A percentile compares a stretch with the other conserved stretches of the same genome.
These are phyloP conservation scores for Acrossocheilus wenchowensis DNA, from an alignment of 2,797 vertebrate genomes.

Conservation along the genomic window DNA sequence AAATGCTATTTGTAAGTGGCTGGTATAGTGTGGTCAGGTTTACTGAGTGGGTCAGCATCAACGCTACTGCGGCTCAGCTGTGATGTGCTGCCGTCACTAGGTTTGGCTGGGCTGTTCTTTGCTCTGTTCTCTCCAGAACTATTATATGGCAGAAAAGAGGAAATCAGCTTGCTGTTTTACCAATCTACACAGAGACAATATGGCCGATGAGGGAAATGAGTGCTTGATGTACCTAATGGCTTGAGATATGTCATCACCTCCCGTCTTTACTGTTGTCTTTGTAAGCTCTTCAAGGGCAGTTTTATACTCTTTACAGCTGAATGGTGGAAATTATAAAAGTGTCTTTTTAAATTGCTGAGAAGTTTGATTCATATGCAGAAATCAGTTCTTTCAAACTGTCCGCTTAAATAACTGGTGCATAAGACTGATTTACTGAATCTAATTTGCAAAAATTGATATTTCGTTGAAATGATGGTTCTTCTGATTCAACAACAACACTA, in stretches of 20 bases:
- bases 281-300: conserved; percentile 92
- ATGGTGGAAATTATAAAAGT: not conserved
- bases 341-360: not conserved
- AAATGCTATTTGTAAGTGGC: not conserved
- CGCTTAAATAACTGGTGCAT: not conserved
- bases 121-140: conserved; percentile 85
- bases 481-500: not conserved
- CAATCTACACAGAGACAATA: not conserved
- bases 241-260: conserved; percentile 82
- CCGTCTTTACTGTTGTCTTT: conserved; percentile 76
- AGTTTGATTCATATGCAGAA: not conserved
- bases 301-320: conserved; percentile 97
- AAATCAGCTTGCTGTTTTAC: not conserved
- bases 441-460: not conserved
- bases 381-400: not conserved
- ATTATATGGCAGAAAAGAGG: conserved; percentile 23
- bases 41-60: conserved; percentile 85
- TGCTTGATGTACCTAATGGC: conserved; percentile 75
- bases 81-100: conserved; percentile 78
- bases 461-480: not conserved
- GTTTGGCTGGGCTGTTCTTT: conserved; percentile 88
- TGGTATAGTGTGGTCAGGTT: conserved; percentile 26
- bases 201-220: not conserved
- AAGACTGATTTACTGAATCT: not conserved
- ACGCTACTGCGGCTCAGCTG: conserved; percentile 74